Evolutionary conservation across 2,113 vertebrate species (phyloP).

Genomic region (Poeciliopsis prolifica): DNA sequence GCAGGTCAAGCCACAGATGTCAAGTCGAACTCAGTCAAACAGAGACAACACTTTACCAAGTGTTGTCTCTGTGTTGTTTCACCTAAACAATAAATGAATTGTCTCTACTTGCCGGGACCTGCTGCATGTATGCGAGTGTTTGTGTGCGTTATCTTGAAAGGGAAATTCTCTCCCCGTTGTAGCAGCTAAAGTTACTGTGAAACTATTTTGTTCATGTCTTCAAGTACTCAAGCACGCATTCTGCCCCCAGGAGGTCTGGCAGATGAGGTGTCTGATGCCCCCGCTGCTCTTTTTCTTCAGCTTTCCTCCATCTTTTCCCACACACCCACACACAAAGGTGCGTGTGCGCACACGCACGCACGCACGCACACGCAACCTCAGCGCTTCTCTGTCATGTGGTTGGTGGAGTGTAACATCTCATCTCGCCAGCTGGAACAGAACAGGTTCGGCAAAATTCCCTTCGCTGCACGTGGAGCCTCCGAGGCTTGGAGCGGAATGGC

Average conservation of each 20-base stretch:
- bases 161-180: conserved; percentile 74
- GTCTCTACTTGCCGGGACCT: conserved; percentile 75
- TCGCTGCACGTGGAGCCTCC: conserved; percentile 61
- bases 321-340: conserved; percentile 26
- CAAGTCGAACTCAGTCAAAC: background rate
- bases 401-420: conserved; percentile 66
- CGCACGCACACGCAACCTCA: background rate
- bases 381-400: conserved; percentile 68
- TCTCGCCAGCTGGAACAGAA: conserved; percentile 74
- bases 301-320: conserved; percentile 45
- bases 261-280: conserved; percentile 73
- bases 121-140: conserved; percentile 66
- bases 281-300: conserved; percentile 59
- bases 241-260: conserved; percentile 83
- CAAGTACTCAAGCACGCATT: conserved; percentile 83
- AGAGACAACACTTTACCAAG: background rate
- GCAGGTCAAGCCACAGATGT: background rate
- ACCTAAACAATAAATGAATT: conserved; percentile 71
- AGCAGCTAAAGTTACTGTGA: conserved; percentile 78
- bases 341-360: conserved; percentile 8
- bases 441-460: conserved; percentile 78
- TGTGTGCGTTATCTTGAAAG: conserved; percentile 74
- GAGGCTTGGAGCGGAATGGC: conserved; percentile 60
- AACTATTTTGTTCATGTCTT: conserved; percentile 78
- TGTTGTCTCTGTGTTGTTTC: conserved; percentile 10